Evolutionary conservation across 2,113 vertebrate species (phyloP).

Genomic region (Syngnathus typhle): DNA sequence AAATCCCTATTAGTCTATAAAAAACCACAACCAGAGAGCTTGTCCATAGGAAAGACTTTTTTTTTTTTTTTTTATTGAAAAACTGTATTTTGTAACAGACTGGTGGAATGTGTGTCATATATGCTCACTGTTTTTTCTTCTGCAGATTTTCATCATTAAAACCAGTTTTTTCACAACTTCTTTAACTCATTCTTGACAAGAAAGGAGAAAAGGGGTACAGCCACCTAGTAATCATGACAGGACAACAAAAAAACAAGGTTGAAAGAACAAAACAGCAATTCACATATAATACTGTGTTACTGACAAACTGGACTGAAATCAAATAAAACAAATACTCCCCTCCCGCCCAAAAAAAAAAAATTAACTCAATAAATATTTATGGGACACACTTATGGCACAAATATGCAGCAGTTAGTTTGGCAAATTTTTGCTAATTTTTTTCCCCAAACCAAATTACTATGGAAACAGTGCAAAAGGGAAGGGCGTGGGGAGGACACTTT

Average conservation of each 20-base stretch:
- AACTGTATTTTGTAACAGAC: slow-evolving; percentile 98
- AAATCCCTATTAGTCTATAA: neutral
- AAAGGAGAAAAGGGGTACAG: slow-evolving; percentile 70
- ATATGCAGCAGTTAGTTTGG: slow-evolving; percentile 98
- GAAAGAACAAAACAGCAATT: slow-evolving; percentile 75
- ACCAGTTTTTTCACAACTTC: slow-evolving; percentile 72
- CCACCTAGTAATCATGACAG: slow-evolving; percentile 77
- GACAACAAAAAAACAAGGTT: slow-evolving; percentile 73
- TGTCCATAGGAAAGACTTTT: slow-evolving; percentile 99
- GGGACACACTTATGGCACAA: slow-evolving; percentile 99
- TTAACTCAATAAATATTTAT: slow-evolving; percentile 99
- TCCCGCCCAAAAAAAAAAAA: slow-evolving; percentile 43
- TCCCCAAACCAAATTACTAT: slow-evolving; percentile 77
- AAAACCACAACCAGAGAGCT: slow-evolving; percentile 29
- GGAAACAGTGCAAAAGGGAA: slow-evolving; percentile 94
- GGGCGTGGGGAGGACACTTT: slow-evolving; percentile 80
- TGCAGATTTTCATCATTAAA: slow-evolving; percentile 57
- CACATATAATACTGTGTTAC: slow-evolving; percentile 97
- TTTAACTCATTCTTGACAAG: slow-evolving; percentile 58
- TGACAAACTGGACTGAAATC: slow-evolving; percentile 91
- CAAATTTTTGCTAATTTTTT: slow-evolving; percentile 76
- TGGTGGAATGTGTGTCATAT: slow-evolving; percentile 89
- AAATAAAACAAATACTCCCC: slow-evolving; percentile 24
- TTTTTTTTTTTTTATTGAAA: slow-evolving; percentile 98
- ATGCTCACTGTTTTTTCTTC: slow-evolving; percentile 58